Conservation (phyloP, 2,113 vertebrate species). For the Esox niger region DNA sequence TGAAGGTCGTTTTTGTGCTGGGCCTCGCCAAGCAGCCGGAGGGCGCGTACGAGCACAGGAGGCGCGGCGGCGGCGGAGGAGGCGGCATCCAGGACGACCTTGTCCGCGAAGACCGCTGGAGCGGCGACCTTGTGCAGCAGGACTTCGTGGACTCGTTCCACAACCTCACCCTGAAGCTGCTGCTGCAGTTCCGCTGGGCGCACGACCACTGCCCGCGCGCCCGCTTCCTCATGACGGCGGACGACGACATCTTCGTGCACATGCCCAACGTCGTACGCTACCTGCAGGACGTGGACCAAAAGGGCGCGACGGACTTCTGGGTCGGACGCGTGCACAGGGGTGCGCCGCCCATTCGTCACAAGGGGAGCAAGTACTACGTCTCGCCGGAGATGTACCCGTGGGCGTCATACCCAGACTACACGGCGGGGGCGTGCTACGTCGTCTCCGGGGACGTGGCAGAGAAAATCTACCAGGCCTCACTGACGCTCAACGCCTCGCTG, state of each 20-base stretch:
- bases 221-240: constrained; percentile 91
- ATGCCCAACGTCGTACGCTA: constrained; percentile 90
- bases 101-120: constrained; percentile 71
- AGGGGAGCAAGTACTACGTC: constrained; percentile 91
- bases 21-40: constrained; percentile 55
- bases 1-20: constrained; percentile 88
- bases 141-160: constrained; percentile 93
- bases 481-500: constrained; percentile 87
- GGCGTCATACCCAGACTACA: constrained; percentile 91
- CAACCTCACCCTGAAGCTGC: constrained; percentile 92
- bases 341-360: constrained; percentile 82
- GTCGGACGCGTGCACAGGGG: constrained; percentile 87
- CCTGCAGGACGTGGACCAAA: constrained; percentile 73
- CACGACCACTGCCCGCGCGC: constrained; percentile 84
- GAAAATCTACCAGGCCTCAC: constrained; percentile 84
- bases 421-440: constrained; percentile 88
- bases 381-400: constrained; percentile 90
- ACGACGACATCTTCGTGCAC: constrained; percentile 95
- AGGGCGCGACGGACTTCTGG: constrained; percentile 83
- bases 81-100: constrained; percentile 66
- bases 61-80: constrained; percentile 12
- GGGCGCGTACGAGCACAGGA: constrained; percentile 26
- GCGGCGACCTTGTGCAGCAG: constrained; percentile 88
- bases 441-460: constrained; percentile 84
- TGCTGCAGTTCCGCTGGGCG: constrained; percentile 91